Percentiles rank a stretch among this genome's conserved stretches.
phyloP scores from a whole-genome alignment of 2,113 vertebrate genomes.

The Forbesichthys agassizii region DNA sequence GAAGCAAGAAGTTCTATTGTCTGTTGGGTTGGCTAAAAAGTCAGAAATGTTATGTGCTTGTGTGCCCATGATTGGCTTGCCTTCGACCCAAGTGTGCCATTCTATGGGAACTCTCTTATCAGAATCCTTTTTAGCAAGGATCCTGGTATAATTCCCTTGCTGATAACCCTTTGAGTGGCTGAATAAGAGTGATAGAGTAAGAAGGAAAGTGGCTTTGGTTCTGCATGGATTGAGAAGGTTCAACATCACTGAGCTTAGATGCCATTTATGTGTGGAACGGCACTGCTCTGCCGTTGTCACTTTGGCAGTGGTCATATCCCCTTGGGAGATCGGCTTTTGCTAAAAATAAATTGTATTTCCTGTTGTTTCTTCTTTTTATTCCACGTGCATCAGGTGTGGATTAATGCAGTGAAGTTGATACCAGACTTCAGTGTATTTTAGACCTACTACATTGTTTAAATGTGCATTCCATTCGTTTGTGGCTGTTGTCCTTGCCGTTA shows the following conservation, averaged over 20 bases:
- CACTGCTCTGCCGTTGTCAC: constrained; percentile 62
- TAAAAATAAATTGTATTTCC: constrained; percentile 45
- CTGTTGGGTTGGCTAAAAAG: constrained; percentile 48
- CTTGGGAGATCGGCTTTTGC: constrained; percentile 53
- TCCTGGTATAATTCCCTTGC: constrained; percentile 53
- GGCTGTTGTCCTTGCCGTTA: neutral
- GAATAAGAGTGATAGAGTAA: constrained; percentile 11
- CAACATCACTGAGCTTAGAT: constrained; percentile 58
- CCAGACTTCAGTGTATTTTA: neutral
- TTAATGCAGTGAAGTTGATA: neutral
- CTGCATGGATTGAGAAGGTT: constrained; percentile 65
- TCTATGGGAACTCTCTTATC: constrained; percentile 49
- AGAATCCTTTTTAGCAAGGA: constrained; percentile 49
- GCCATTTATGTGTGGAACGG: constrained; percentile 62
- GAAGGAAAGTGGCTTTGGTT: constrained; percentile 58
- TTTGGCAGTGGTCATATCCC: constrained; percentile 47
- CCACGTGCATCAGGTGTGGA: neutral
- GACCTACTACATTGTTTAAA: no score
- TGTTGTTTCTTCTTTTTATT: constrained; percentile 22
- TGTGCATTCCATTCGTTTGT: no score
- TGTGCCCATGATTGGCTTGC: constrained; percentile 42
- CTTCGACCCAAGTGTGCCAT: constrained; percentile 55
- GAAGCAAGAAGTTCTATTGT: constrained; percentile 65
- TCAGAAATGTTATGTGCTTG: constrained; percentile 56
- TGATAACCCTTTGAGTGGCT: constrained; percentile 40